A percentile compares a stretch with the other conserved stretches of the same genome.
Conservation (phyloP, 2,113 vertebrate species). For the Sylvilagus bachmani region DNA sequence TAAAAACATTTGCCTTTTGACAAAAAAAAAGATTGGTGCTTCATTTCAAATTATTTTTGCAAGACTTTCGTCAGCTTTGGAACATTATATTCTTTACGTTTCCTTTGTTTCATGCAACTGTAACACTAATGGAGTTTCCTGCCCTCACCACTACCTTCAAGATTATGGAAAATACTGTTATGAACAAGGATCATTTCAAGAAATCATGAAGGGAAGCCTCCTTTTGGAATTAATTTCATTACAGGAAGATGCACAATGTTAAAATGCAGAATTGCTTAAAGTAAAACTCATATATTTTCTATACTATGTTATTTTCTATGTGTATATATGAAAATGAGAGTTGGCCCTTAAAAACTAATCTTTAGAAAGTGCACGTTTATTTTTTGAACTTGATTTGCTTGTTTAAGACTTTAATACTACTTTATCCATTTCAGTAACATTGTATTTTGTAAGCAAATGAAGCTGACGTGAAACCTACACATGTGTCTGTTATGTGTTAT, state of each 20-base stretch:
- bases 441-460: constrained; percentile 27
- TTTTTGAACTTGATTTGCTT: constrained; percentile 52
- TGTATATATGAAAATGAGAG: background rate
- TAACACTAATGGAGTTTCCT: constrained; percentile 65
- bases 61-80: background rate
- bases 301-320: constrained; percentile 1
- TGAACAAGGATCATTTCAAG: constrained; percentile 30
- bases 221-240: constrained; percentile 61
- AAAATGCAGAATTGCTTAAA: constrained; percentile 46
- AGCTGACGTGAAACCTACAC: background rate
- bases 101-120: constrained; percentile 56
- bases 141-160: constrained; percentile 25
- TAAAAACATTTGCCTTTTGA: constrained; percentile 38
- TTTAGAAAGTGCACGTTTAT: background rate
- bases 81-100: constrained; percentile 30
- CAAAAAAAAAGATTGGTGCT: constrained; percentile 38
- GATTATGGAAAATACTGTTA: constrained; percentile 48
- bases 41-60: constrained; percentile 38
- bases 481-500: background rate
- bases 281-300: background rate
- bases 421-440: background rate
- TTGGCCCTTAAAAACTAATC: constrained; percentile 4
- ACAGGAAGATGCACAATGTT: constrained; percentile 32
- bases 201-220: background rate
- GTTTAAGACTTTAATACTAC: background rate